A percentile compares a stretch with the other conserved stretches of the same genome.
phyloP scores from a whole-genome alignment of 2,797 vertebrate genomes.

The Sebastes oblongus region DNA sequence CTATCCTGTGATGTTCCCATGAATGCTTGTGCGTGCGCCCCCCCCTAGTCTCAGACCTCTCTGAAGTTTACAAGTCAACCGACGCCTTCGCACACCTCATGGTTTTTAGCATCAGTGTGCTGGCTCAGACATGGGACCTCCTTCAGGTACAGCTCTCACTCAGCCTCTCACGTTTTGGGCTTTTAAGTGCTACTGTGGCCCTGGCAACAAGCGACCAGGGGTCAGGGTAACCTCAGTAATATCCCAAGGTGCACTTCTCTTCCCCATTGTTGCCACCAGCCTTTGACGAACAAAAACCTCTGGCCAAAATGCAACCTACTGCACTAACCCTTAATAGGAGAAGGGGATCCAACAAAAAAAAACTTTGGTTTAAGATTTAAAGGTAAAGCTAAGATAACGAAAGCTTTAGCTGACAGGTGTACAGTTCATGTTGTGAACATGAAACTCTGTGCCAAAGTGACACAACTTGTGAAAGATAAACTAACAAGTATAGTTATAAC shows the following conservation, averaged over 20 bases:
- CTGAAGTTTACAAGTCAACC: constrained; percentile 76
- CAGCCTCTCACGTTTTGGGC: constrained; percentile 32
- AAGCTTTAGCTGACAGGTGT: constrained; percentile 40
- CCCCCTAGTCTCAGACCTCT: constrained; percentile 41
- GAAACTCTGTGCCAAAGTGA: constrained; percentile 75
- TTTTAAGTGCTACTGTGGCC: constrained; percentile 73
- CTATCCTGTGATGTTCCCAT: constrained; percentile 50
- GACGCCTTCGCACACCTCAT: constrained; percentile 43
- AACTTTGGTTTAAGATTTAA: constrained; percentile 24
- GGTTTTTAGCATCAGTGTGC: constrained; percentile 51
- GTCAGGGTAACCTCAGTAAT: constrained; percentile 72
- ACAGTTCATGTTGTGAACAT: constrained; percentile 61
- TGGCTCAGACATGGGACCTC: constrained; percentile 38
- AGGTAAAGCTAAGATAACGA: constrained; percentile 9
- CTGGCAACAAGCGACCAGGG: constrained; percentile 59
- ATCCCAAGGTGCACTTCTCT: constrained; percentile 71
- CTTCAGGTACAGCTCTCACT: constrained; percentile 67
- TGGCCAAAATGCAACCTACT: constrained; percentile 61
- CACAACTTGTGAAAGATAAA: constrained; percentile 37
- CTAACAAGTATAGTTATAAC: constrained; percentile 18
- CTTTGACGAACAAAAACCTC: constrained; percentile 58
- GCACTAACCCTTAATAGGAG: constrained; percentile 62
- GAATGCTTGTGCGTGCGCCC: constrained; percentile 32
- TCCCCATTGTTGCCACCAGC: constrained; percentile 62
- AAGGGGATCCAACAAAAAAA: constrained; percentile 16